A percentile compares a stretch with the other conserved stretches of the same genome.
These are phyloP conservation scores for Osedax frankpressi DNA, from an alignment of 2,888 invertebrate genomes.

Conservation along the genomic window DNA sequence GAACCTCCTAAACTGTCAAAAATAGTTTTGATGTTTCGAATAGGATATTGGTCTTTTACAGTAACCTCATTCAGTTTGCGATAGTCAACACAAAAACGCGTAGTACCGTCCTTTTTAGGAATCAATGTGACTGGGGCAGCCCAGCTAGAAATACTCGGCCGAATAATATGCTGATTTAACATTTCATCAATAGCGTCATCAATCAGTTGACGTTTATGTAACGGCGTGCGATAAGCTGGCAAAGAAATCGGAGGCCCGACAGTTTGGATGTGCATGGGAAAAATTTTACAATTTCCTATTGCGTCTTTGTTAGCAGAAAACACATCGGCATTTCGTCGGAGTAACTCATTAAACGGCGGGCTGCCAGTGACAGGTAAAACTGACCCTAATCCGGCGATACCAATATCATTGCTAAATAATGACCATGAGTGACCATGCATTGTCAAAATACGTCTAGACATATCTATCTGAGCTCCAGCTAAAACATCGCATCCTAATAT, in stretches of 20 bases:
- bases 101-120: constrained; percentile 20
- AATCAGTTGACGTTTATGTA: constrained; percentile 10
- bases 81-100: constrained; percentile 21
- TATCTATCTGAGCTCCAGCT: background rate
- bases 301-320: background rate
- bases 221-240: constrained; percentile 14
- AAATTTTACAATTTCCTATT: background rate
- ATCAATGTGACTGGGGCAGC: constrained; percentile 16
- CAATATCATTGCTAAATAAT: background rate
- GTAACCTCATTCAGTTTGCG: constrained; percentile 16
- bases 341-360: background rate
- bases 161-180: constrained; percentile 9
- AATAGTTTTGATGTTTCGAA: constrained; percentile 16
- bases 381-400: background rate
- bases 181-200: constrained; percentile 16
- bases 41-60: constrained; percentile 11
- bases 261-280: background rate
- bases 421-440: background rate
- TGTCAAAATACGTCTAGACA: background rate
- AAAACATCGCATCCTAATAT: background rate
- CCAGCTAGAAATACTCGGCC: constrained; percentile 6
- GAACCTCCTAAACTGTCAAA: constrained; percentile 14
- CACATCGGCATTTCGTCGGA: constrained; percentile 3
- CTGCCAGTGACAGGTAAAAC: background rate
- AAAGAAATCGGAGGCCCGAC: constrained; percentile 4